Evolutionary conservation across 2,888 invertebrate genomes (phyloP).

Genomic region (Tipula confusa): DNA sequence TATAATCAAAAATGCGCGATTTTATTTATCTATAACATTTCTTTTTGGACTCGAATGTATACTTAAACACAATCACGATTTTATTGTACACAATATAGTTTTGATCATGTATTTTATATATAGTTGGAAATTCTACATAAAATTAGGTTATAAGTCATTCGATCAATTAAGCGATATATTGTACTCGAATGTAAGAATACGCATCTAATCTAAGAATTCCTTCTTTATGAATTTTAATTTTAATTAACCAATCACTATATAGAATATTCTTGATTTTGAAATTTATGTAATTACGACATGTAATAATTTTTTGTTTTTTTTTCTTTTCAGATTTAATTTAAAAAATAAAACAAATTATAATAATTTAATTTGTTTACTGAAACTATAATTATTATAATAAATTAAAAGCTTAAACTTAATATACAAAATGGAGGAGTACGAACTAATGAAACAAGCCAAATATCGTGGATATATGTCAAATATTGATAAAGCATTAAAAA

Average conservation of each 20-base stretch:
- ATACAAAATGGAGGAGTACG: conserved; percentile 62
- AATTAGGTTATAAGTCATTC: background rate
- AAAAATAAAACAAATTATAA: background rate
- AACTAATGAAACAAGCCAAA: conserved; percentile 75
- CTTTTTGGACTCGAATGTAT: background rate
- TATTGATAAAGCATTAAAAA: conserved; percentile 82
- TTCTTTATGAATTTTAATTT: background rate
- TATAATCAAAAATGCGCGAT: background rate
- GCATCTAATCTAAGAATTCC: background rate
- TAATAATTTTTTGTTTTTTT: background rate
- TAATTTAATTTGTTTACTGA: background rate
- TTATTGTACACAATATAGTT: background rate
- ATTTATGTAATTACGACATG: background rate
- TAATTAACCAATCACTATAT: background rate
- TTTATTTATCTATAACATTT: background rate
- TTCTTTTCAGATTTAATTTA: background rate
- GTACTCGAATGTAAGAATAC: background rate
- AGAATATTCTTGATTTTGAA: background rate
- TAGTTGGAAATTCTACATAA: background rate
- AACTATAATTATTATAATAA: background rate
- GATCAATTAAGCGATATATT: background rate
- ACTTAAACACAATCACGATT: background rate
- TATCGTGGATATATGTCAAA: conserved; percentile 74
- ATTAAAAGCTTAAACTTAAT: conserved; percentile 36
- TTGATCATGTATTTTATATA: background rate